phyloP scores from a whole-genome alignment of 2,888 invertebrate species.

The Drosophila neotestacea region DNA sequence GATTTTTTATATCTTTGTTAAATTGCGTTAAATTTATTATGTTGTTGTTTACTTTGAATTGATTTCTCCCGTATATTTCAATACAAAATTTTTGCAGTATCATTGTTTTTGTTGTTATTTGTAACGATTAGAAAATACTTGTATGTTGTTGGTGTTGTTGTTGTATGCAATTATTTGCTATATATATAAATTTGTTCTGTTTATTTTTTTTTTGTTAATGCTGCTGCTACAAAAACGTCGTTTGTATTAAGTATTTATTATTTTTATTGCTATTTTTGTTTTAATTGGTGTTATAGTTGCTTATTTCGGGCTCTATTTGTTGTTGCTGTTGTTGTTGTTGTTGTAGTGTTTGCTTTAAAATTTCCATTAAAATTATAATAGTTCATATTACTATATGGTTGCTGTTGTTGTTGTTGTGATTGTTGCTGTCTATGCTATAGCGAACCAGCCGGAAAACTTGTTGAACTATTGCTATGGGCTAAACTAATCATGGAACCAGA shows the following conservation, averaged over 20 bases:
- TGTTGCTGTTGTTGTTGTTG: conserved; percentile 51
- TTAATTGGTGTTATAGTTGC: conserved; percentile 67
- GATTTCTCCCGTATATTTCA: conserved; percentile 38
- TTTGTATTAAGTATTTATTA: conserved; percentile 19
- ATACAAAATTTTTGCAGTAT: conserved; percentile 55
- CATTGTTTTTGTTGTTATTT: conserved; percentile 22
- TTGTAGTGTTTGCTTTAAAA: conserved; percentile 72
- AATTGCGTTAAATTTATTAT: conserved; percentile 45
- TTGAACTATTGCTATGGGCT: conserved; percentile 97
- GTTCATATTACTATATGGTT: conserved; percentile 68
- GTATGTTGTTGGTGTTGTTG: conserved; percentile 7
- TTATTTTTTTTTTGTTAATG: conserved; percentile 25
- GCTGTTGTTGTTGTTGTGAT: conserved; percentile 38
- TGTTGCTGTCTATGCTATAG: conserved; percentile 86
- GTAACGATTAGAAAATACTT: conserved; percentile 57
- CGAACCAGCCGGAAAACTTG: conserved; percentile 94
- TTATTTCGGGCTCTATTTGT: conserved; percentile 58
- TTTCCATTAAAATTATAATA: conserved; percentile 82
- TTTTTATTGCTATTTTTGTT: conserved; percentile 26
- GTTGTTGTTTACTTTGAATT: conserved; percentile 38
- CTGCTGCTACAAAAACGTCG: conserved; percentile 40
- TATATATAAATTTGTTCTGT: conserved; percentile 27
- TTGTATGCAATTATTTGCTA: conserved; percentile 25
- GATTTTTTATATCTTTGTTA: conserved; percentile 31
- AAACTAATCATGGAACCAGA: conserved; percentile 98